Evolutionary conservation across 2,888 invertebrate species (phyloP).

Genomic region (Orchesellides sinensis): DNA sequence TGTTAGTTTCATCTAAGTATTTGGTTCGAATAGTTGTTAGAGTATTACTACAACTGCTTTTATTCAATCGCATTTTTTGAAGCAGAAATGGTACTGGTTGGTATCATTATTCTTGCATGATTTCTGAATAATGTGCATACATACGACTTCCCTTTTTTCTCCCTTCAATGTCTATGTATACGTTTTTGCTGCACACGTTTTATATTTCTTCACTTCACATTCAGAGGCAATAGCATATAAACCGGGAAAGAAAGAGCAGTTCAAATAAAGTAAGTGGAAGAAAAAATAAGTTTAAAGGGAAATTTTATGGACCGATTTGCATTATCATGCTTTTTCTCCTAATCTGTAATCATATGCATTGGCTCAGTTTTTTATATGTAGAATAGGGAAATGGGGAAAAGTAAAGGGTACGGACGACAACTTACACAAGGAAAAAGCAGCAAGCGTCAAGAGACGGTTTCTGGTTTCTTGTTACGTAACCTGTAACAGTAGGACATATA

Average conservation of each 20-base stretch:
- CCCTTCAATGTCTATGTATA: background rate
- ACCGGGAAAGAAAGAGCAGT: background rate
- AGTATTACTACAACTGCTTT: background rate
- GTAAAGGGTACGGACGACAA: slow-evolving; percentile 61
- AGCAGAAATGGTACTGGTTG: slow-evolving; percentile 47
- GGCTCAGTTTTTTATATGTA: slow-evolving; percentile 52
- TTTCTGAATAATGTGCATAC: slow-evolving; percentile 59
- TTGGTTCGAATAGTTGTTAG: background rate
- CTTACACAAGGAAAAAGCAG: slow-evolving; percentile 33
- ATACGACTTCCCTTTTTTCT: slow-evolving; percentile 14
- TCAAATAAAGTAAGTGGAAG: slow-evolving; percentile 8
- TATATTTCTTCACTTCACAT: background rate
- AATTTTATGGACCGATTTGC: slow-evolving; percentile 69
- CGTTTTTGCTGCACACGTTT: background rate
- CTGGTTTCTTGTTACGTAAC: slow-evolving; percentile 42
- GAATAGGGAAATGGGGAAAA: no score
- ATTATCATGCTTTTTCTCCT: slow-evolving; percentile 60
- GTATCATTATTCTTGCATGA: slow-evolving; percentile 63
- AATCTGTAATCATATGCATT: slow-evolving; percentile 66
- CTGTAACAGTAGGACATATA: slow-evolving; percentile 36
- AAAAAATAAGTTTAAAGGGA: slow-evolving; percentile 62
- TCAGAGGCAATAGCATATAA: background rate
- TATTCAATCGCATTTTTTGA: slow-evolving; percentile 51
- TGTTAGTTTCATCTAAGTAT: slow-evolving; percentile 9
- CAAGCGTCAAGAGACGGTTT: no score